These are phyloP conservation scores for Chrysina gloriosa DNA, from an alignment of 2,888 invertebrate species.

Conservation along the genomic window DNA sequence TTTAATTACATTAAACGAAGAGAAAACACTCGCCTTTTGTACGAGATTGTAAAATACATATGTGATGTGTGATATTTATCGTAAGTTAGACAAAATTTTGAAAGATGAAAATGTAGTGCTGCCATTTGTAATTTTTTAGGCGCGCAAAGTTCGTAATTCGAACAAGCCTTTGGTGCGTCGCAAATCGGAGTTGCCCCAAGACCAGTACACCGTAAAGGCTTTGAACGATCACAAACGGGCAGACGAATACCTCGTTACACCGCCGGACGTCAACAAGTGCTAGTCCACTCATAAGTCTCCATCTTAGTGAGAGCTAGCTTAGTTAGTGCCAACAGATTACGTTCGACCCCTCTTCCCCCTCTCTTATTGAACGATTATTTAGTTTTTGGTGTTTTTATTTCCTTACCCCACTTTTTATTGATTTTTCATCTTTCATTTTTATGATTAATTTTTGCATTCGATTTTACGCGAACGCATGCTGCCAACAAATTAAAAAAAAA, in stretches of 20 bases:
- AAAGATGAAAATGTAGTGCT: conserved; percentile 1
- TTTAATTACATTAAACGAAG: too few relatives aligned
- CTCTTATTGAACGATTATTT: conserved; percentile 34
- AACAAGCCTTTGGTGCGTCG: conserved; percentile 91
- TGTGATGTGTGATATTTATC: too few relatives aligned
- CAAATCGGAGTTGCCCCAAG: conserved; percentile 96
- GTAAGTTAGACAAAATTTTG: neutral
- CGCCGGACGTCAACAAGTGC: conserved; percentile 89
- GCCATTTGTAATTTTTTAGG: conserved; percentile 61
- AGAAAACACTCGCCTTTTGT: too few relatives aligned
- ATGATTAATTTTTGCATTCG: conserved; percentile 19
- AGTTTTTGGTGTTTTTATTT: conserved; percentile 31
- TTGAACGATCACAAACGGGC: conserved; percentile 92
- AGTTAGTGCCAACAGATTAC: conserved; percentile 34
- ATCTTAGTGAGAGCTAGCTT: conserved; percentile 34
- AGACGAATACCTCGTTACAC: conserved; percentile 88
- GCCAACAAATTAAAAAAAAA: neutral
- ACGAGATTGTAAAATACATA: too few relatives aligned
- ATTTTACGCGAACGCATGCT: conserved; percentile 2
- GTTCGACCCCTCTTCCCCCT: conserved; percentile 15
- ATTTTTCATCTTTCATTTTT: conserved; percentile 31
- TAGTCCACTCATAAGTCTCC: conserved; percentile 68
- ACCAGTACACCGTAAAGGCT: conserved; percentile 90
- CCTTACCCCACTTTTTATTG: neutral
- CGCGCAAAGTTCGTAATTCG: conserved; percentile 76